Evolutionary conservation across 2,113 vertebrate genomes (phyloP), one percentile per base, ranked within the genome.

Genomic region (Spilogale gracilis): DNA sequence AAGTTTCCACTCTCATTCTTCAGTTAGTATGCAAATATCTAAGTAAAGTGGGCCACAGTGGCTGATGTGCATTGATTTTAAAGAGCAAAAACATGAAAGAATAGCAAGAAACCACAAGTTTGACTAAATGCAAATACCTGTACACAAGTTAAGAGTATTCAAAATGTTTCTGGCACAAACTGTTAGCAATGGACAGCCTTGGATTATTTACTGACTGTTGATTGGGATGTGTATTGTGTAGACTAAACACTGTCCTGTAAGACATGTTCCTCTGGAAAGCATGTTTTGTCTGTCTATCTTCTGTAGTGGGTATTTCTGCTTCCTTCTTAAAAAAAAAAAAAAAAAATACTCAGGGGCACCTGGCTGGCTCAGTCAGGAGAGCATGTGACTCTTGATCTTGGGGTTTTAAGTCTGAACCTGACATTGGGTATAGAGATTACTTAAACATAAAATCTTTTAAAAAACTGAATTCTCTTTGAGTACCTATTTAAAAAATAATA

Each of bases 291-390:
- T 96, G 38, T 20, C 95, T n/a, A 67, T 76, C 43, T 92, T 94
- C 71, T 89, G 60, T 20, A 38, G 20, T 93, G 30, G 18, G 32
- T 52, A 67, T 45, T 52, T 97, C 58, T 74, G 52, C 23, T 81
- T 89, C 23, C 45, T 95, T 97, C 78, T 83, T 38, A 95, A n/a
- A n/a, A n/a, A n/a, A n/a, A n/a, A n/a, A n/a, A n/a, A 95, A 80
- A 67, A 56, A 73, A 85, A 5, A 17, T 50, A 50, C 27, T 78
- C 30, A 50, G 74, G 45, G 74, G 25, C 12, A 25, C 45, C 74
- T 50, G 45, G 74, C 25, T 50, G 25, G 14, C 25, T 78, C 12
- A 30, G 74, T 48, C 45, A 30, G 45, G 3, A 27, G 13, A 50
- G 45, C 25, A 30, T 17, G 25, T 9, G 25, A 78, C 14, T 50